Base-by-base conservation (phyloP, 2,888 invertebrate species). In the Philhelius pedissequus region DNA sequence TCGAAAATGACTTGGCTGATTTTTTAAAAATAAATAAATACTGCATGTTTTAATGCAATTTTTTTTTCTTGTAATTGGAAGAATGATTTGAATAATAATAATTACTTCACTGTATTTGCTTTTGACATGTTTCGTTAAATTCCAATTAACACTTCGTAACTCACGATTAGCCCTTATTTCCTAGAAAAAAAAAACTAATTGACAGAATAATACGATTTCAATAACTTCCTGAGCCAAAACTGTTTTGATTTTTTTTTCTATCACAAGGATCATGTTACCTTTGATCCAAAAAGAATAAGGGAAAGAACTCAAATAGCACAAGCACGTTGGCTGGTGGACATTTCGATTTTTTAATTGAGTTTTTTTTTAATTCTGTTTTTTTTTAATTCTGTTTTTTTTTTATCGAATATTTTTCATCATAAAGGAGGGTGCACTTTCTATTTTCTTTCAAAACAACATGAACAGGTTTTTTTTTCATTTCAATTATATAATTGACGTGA, bases 391-490 rank as follows among this genome's bases (percentile, higher is more conserved):
- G n/a, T n/a, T n/a, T n/a, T n/a, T n/a, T 58, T 20, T 52, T 56
- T 30, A 18, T 30, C 11, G 32, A 18, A 13, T n/a, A n/a, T 50
- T 35, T 32, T 18, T 54, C 2, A 13, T 32, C 1, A 2, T 2
- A 15, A 25, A 25, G 3, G 22, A 27, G 60, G 60, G 60, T 40
- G 60, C 25, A 60, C n/a, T 60, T 60, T 60, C 25, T 38, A 6
- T 22, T n/a, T 38, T 38, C 9, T 8, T 18, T 9, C 8, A 8
- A 25, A 56, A 18, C 18, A 58, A 40, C 22, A 40, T 25, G 38
- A 60, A 60, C 60, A 60, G 60, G 40, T 40, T 60, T 60, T 40
- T 60, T 60, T 40, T 15, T 11, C 13, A 20, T 60, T 60, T 40
- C 25, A 40, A 25, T 15, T 4, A 8, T 54, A 15, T 60, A 60